A percentile compares a stretch with the other conserved stretches of the same genome.
phyloP scores from a whole-genome alignment of 2,888 invertebrate genomes.

The Pyrrhia umbra region DNA sequence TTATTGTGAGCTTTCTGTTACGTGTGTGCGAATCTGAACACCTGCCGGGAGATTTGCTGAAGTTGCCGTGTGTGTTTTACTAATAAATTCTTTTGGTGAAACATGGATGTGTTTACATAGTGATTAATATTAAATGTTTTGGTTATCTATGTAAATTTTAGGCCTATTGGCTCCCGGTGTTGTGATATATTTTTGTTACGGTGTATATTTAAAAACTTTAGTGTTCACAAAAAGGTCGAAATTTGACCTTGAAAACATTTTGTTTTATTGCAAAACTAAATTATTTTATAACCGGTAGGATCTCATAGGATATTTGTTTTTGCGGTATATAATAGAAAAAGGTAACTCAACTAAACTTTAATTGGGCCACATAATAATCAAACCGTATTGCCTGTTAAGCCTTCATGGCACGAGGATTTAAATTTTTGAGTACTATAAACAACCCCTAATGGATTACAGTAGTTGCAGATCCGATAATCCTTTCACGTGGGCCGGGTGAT shows the following conservation, averaged over 20 bases:
- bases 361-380: constrained; percentile 10
- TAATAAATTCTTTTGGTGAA: constrained; percentile 42
- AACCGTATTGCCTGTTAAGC: not conserved
- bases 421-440: constrained; percentile 55
- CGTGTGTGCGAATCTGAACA: constrained; percentile 65
- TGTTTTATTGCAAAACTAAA: too few species aligned
- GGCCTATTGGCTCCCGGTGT: not conserved
- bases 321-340: not conserved
- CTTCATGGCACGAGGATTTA: constrained; percentile 42
- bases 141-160: not conserved
- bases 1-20: constrained; percentile 59
- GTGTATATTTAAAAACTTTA: too few species aligned
- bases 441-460: constrained; percentile 55
- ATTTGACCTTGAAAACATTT: too few species aligned
- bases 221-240: too few species aligned
- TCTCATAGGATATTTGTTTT: not conserved
- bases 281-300: too few species aligned
- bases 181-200: too few species aligned
- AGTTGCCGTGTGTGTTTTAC: constrained; percentile 37
- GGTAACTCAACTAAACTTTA: constrained; percentile 14
- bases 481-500: constrained; percentile 42
- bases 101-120: constrained; percentile 21
- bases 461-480: constrained; percentile 58
- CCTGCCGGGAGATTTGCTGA: constrained; percentile 57
- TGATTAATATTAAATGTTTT: constrained; percentile 25